Conservation (phyloP, 2,888 invertebrate species). For the Anticlea derivata region DNA sequence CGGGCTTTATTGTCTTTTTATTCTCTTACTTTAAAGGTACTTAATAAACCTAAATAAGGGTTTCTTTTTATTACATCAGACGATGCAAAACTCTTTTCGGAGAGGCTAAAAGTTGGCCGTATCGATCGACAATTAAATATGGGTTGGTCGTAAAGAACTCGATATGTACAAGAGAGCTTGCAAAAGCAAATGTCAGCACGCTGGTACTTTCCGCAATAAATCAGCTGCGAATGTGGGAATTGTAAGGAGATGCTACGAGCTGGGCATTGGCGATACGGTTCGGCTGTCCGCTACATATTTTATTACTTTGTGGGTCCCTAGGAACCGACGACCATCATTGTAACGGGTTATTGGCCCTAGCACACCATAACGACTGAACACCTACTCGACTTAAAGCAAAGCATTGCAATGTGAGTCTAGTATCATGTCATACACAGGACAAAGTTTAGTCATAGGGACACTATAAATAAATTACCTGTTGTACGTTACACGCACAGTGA, state of each 20-base stretch:
- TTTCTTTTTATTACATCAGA: constrained; percentile 10
- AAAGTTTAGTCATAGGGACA: too few relatives aligned
- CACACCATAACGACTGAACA: too few relatives aligned
- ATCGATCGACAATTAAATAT: constrained; percentile 67
- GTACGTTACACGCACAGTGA: too few relatives aligned
- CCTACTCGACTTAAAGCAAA: too few relatives aligned
- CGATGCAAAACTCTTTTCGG: constrained; percentile 25
- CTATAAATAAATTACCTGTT: too few relatives aligned
- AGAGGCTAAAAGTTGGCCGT: constrained; percentile 55
- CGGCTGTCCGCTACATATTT: constrained; percentile 10
- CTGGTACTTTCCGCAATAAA: constrained; percentile 66
- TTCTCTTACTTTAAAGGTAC: neutral
- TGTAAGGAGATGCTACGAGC: constrained; percentile 60
- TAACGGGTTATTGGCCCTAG: neutral
- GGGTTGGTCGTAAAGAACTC: constrained; percentile 67
- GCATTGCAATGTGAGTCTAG: too few relatives aligned
- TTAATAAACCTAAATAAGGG: constrained; percentile 3
- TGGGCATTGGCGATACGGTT: constrained; percentile 56
- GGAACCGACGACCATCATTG: neutral
- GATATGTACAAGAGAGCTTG: constrained; percentile 60
- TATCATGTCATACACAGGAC: too few relatives aligned
- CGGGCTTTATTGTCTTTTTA: constrained; percentile 1
- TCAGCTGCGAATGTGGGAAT: constrained; percentile 64
- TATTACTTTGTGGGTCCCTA: constrained; percentile 1
- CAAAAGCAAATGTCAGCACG: constrained; percentile 57